Base-by-base conservation (phyloP, 2,113 vertebrate genomes). In the Cyprinodon brontotheroides region DNA sequence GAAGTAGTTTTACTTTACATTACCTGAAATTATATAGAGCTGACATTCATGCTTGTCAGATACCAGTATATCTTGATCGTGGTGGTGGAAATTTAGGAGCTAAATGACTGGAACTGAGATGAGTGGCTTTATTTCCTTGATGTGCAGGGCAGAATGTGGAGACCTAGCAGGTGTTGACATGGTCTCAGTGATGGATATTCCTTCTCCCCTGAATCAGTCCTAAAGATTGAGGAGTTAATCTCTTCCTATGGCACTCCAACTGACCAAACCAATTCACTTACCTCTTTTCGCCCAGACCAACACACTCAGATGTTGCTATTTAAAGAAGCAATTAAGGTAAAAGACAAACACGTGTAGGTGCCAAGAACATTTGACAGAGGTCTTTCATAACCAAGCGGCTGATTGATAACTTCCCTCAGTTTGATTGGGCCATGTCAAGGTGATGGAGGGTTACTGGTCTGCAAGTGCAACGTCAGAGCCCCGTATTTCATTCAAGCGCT, bases 321-420 rank as follows among this genome's bases (percentile, higher is more conserved):
- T 90, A 86, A 80, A 69, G 82, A 89, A 87, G 74, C 86, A 87
- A 92, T 92, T 91, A 82, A 85, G 83, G 73, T 90, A 89, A 93
- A 93, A 89, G 90, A 89, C 83, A 92, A 86, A 82, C 17, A 83
- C 70, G 60, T 17, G 72, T 68, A 64, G 45, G 68, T 81, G 86
- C 86, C 87, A 94, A 82, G 79, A 81, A 83, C 70, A 68, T 84
- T 73, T 77, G 41, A 76, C 77, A 72, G 62, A 75, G 75, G 70
- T 66, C 43, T 72, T 64, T 86, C 69, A 77, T 84, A 86, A 86
- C 82, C 74, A 84, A 70, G 22, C 38, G 43, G 22, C 39, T 84
- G 91, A 91, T 90, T 91, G 81, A 92, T 89, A 53, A 20, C 74
- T 61, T 82, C 81, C 82, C 79, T 80, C 40, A 10, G 70, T 81